Conservation (phyloP, 2,888 invertebrate species). For the Lymantria monacha region DNA sequence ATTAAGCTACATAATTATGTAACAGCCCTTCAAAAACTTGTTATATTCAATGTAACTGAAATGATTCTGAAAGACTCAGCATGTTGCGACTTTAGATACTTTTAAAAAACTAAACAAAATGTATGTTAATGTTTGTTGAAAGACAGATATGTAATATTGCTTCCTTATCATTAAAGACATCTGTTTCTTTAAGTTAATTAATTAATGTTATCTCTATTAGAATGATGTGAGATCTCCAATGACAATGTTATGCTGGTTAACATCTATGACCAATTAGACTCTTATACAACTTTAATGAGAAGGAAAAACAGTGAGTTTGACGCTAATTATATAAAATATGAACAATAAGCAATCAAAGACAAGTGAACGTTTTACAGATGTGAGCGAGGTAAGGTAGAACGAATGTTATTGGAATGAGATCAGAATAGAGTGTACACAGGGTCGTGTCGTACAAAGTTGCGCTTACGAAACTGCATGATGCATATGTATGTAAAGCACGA, state of each 20-base stretch:
- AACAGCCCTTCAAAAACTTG: conserved; percentile 16
- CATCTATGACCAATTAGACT: conserved; percentile 25
- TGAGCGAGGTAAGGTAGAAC: conserved; percentile 30
- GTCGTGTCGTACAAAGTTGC: conserved; percentile 60
- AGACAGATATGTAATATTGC: background rate
- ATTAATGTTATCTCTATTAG: conserved; percentile 2
- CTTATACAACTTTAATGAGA: conserved; percentile 25
- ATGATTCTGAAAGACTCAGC: conserved; percentile 11
- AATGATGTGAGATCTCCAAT: conserved; percentile 10
- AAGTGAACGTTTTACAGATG: conserved; percentile 46
- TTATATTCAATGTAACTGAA: conserved; percentile 12
- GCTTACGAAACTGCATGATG: conserved; percentile 58
- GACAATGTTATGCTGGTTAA: conserved; percentile 8
- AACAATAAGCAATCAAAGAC: conserved; percentile 27
- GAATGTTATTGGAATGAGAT: conserved; percentile 60
- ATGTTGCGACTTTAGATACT: background rate
- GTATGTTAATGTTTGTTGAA: conserved; percentile 1
- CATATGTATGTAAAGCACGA: conserved; percentile 17
- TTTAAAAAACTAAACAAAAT: conserved; percentile 3
- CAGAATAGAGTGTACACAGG: conserved; percentile 61
- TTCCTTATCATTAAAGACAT: background rate
- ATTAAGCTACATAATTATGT: conserved; percentile 26
- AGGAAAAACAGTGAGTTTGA: conserved; percentile 9
- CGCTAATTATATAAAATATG: conserved; percentile 27
- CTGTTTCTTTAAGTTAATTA: conserved; percentile 3